Conservation (phyloP, 2,888 invertebrate genomes). For the Leptopterna dolabrata region DNA sequence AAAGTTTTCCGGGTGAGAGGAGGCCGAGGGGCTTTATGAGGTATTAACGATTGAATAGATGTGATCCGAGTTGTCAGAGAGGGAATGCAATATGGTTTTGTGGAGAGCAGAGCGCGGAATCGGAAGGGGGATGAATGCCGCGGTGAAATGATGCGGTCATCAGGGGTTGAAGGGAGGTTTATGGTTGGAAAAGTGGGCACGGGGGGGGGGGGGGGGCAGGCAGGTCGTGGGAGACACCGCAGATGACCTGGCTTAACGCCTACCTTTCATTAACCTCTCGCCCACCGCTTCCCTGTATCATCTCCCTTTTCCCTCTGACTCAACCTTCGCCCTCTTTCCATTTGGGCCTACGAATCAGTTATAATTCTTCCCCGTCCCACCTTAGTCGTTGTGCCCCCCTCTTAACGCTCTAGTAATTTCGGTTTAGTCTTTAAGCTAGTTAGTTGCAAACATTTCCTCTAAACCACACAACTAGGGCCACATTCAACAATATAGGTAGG, state of each 20-base stretch:
- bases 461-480: background rate
- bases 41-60: constrained; percentile 42
- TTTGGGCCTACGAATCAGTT: constrained; percentile 25
- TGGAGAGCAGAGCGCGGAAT: constrained; percentile 9
- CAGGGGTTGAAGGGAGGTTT: constrained; percentile 31
- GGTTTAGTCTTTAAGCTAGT: background rate
- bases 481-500: too few species aligned
- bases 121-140: constrained; percentile 30
- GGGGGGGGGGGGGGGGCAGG: background rate
- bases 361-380: background rate
- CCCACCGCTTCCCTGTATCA: constrained; percentile 22
- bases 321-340: background rate
- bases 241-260: constrained; percentile 52
- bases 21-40: constrained; percentile 29
- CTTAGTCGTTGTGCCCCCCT: background rate
- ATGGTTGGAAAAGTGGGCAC: constrained; percentile 26
- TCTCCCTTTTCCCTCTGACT: constrained; percentile 17
- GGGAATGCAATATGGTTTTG: constrained; percentile 32
- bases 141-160: constrained; percentile 52
- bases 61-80: constrained; percentile 32
- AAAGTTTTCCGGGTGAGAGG: constrained; percentile 33
- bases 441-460: background rate
- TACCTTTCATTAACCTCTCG: constrained; percentile 51
- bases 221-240: constrained; percentile 44
- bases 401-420: background rate